phyloP scores from a whole-genome alignment of 2,888 invertebrate species.

The Polydrusus pterygomalis region DNA sequence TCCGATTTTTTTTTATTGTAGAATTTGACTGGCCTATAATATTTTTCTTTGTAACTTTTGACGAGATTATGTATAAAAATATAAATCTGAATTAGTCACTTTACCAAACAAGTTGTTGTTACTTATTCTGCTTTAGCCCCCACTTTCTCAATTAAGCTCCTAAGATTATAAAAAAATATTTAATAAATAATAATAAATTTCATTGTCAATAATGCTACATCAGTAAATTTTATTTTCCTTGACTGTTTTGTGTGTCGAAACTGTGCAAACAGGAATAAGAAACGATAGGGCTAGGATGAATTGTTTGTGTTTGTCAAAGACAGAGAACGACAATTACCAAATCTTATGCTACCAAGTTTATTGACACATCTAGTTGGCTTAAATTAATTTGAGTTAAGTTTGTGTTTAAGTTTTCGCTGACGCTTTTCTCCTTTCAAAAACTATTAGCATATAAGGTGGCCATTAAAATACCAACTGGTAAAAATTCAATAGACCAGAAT shows the following conservation, averaged over 20 bases:
- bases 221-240: too few relatives aligned
- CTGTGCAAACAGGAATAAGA: slow-evolving; percentile 34
- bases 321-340: not conserved
- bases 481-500: too few relatives aligned
- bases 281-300: slow-evolving; percentile 36
- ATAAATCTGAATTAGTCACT: not conserved
- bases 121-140: too few relatives aligned
- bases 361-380: not conserved
- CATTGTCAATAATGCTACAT: too few relatives aligned
- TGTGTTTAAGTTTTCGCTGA: not conserved
- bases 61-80: too few relatives aligned
- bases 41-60: too few relatives aligned
- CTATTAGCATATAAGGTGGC: too few relatives aligned
- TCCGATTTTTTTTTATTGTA: too few relatives aligned
- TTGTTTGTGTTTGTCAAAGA: slow-evolving; percentile 35
- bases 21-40: too few relatives aligned
- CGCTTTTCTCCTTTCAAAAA: not conserved
- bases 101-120: not conserved
- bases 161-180: too few relatives aligned
- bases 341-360: not conserved
- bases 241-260: slow-evolving; percentile 27
- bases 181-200: too few relatives aligned
- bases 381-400: not conserved
- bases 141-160: not conserved
- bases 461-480: not conserved